phyloP scores from a whole-genome alignment of 2,797 vertebrate genomes.

The Hydrocynus forskahlii region DNA sequence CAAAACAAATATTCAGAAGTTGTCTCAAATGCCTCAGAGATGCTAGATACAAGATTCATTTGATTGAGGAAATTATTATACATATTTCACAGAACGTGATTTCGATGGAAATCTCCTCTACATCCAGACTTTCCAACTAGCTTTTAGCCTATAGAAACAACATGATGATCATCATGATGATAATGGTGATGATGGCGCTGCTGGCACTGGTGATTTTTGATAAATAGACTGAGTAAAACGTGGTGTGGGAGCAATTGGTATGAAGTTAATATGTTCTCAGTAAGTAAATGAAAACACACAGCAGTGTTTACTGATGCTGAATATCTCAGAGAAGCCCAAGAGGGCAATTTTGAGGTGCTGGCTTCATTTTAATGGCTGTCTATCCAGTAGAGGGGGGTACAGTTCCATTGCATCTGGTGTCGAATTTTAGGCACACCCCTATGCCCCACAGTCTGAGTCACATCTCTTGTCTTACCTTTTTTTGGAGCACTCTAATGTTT shows the following conservation, averaged over 20 bases:
- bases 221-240: too few relatives aligned
- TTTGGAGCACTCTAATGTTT: background rate
- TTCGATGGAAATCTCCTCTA: background rate
- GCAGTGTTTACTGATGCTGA: background rate
- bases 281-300: background rate
- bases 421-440: background rate
- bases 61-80: background rate
- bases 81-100: background rate
- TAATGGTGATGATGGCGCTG: background rate
- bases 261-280: too few relatives aligned
- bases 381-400: constrained; percentile 52
- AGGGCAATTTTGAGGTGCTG: background rate
- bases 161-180: background rate
- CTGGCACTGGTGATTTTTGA: too few relatives aligned
- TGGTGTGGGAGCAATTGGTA: too few relatives aligned
- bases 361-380: constrained; percentile 23
- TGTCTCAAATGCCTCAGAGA: background rate
- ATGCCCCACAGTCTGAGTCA: background rate
- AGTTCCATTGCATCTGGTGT: constrained; percentile 40
- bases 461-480: constrained; percentile 7
- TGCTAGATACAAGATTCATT: background rate
- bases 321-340: background rate
- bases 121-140: background rate
- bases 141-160: too few relatives aligned
- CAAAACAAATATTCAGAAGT: background rate